Evolutionary conservation across 2,797 vertebrate species (phyloP).

Genomic region (Rhincodon typus): DNA sequence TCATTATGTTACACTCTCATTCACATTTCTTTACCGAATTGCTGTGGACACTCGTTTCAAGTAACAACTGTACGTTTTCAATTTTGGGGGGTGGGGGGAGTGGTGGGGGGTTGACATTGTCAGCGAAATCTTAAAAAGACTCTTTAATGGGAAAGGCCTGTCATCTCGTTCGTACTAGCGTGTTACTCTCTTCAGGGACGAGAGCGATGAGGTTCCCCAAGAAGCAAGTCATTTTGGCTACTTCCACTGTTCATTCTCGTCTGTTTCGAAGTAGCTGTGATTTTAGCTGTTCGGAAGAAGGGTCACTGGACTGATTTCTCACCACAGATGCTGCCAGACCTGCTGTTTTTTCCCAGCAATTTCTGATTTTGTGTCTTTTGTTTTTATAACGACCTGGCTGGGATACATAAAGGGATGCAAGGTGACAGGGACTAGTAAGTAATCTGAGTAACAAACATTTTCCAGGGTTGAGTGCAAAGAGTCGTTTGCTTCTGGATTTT

Average conservation of each 20-base stretch:
- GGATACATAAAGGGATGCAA: neutral
- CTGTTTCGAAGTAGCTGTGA: no score
- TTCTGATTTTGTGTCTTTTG: neutral
- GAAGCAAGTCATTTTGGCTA: neutral
- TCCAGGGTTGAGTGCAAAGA: neutral
- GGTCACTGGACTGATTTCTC: neutral
- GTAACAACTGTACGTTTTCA: neutral
- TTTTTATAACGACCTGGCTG: neutral
- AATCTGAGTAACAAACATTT: neutral
- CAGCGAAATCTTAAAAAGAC: neutral
- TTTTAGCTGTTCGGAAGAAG: neutral
- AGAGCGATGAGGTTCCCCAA: neutral
- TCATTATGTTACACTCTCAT: neutral
- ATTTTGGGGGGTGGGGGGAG: no score
- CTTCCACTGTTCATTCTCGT: no score
- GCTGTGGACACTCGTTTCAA: neutral
- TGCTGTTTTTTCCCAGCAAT: neutral
- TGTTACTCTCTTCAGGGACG: neutral
- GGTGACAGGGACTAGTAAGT: neutral
- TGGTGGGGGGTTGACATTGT: neutral
- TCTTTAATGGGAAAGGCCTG: neutral
- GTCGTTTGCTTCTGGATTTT: neutral
- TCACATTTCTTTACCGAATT: neutral
- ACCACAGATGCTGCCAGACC: neutral
- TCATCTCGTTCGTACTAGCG: neutral